Evolutionary conservation across 2,888 invertebrate genomes (phyloP), one percentile per base, ranked within the genome.

Genomic region (Autographa pulchrina): DNA sequence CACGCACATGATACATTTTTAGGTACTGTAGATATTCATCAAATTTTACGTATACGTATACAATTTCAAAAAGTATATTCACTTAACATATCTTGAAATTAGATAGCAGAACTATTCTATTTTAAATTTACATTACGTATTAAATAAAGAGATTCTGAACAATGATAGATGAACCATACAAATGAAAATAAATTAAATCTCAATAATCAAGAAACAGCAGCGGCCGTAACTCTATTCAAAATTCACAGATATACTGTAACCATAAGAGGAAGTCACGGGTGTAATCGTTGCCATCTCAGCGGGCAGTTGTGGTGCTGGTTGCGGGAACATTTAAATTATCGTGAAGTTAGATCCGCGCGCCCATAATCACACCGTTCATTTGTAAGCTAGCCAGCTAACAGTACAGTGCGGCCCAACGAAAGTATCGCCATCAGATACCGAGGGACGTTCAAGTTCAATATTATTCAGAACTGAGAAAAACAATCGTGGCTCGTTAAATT

Each of bases 381-480:
- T 94, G 94, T 95, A 93, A 95, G 89, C 91, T 89, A 91, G 90
- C 91, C 88, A 90, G 89, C 90, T 92, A 94, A 94, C 93, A 93
- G 94, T 93, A 94, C 92, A 87, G 91, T 86, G 85, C 88, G 86
- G 85, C 87, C 80, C 83, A 89, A 91, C 90, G 93, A 94, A 94
- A 94, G 92, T 94, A 94, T 95, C 95, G 86, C 92, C 91, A 95
- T 95, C 95, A 92, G 95, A 95, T 95, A 93, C 86, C 82, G 78
- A 86, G 86, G 89, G 89, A 92, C 90, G 89, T 90, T 92, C 92
- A 92, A 89, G 92, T 92, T 93, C 94, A 94, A 95, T 95, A 96
- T 95, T 95, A 94, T 95, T 94, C 94, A 94, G 92, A 95, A 94
- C 93, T 94, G 90, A 92, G 94, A 95, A 95, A 95, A 95, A 95